A percentile compares a stretch with the other conserved stretches of the same genome.
Evolutionary conservation across 2,888 invertebrate species (phyloP).

Genomic region (Mythimna lalbum): DNA sequence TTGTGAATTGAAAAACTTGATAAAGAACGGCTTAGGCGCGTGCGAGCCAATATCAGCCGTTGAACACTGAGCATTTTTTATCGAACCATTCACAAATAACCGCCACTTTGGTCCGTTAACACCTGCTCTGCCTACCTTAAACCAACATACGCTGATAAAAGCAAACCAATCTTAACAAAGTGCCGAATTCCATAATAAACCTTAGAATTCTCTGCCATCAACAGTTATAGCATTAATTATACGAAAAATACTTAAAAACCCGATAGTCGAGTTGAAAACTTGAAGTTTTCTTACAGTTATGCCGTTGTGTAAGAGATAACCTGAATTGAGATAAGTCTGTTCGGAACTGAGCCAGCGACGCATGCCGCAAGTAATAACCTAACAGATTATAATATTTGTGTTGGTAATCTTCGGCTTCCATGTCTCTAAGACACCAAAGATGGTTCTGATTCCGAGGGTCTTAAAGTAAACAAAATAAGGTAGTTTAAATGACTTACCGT

Average conservation of each 20-base stretch:
- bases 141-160: conserved; percentile 57
- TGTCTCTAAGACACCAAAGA: conserved; percentile 23
- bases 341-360: conserved; percentile 70
- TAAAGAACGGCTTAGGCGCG: conserved; percentile 69
- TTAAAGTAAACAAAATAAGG: conserved; percentile 22
- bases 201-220: conserved; percentile 51
- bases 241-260: conserved; percentile 69
- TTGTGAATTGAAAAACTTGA: conserved; percentile 68
- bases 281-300: conserved; percentile 81
- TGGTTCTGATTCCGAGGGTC: conserved; percentile 24
- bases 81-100: conserved; percentile 84
- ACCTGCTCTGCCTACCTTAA: conserved; percentile 77
- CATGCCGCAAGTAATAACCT: conserved; percentile 74
- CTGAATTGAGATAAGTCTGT: conserved; percentile 81
- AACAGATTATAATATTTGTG: conserved; percentile 79
- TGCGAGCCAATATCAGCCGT: conserved; percentile 79
- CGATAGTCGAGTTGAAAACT: conserved; percentile 73
- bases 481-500: conserved; percentile 81
- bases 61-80: conserved; percentile 82
- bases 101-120: conserved; percentile 86
- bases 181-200: conserved; percentile 53
- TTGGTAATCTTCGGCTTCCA: conserved; percentile 59
- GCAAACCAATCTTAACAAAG: conserved; percentile 33
- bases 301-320: conserved; percentile 83
- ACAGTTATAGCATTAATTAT: conserved; percentile 67